Evolutionary conservation across 2,797 vertebrate genomes (phyloP), one percentile per base, ranked within the genome.

Genomic region (Bovichtus variegatus): DNA sequence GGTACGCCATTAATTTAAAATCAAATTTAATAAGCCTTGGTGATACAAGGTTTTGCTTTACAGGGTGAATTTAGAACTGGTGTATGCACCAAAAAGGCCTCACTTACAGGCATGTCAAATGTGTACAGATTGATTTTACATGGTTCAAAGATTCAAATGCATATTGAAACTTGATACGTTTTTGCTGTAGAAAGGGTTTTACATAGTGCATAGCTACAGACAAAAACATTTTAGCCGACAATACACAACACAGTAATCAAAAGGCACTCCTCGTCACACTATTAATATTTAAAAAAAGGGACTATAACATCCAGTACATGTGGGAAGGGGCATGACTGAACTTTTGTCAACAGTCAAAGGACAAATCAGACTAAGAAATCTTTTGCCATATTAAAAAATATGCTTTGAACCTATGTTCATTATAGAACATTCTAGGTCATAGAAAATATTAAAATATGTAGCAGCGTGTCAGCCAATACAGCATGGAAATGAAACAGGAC

Each of bases 201-300:
- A 87, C 78, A 90, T 23, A 27, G 59, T 66, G 59, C 47, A 81
- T 31, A 41, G 50, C 76, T 83, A 54, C 51, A 83, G 62, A 78
- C 25, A 79, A 49, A 67, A 68, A 84, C 65, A 81, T 27, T 62
- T 78, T 9, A 40, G 38, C 59, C 11, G 8, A 84, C 61, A 77
- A 50, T 29, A 50, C 51, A 80, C 3, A 80, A 68, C 41, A 83
- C 57, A 74, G 34, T 19, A 31, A 34, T 78, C 29, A 69, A 73
- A 73, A 53, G 21, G 8, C 16, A 19, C n/a, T 44, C 13, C 2
- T 49, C 16, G n/a, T 51, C 21, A 59, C 4, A 62, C n/a, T 18
- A 47, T 34, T 41, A 47, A 21, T 55, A 34, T 34, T 34, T 7
- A 34, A 34, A 3, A 3, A 50, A 46, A 21, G 21, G 29, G 15